Base-by-base conservation (phyloP, 2,888 invertebrate genomes). In the Drosophila tripunctata region DNA sequence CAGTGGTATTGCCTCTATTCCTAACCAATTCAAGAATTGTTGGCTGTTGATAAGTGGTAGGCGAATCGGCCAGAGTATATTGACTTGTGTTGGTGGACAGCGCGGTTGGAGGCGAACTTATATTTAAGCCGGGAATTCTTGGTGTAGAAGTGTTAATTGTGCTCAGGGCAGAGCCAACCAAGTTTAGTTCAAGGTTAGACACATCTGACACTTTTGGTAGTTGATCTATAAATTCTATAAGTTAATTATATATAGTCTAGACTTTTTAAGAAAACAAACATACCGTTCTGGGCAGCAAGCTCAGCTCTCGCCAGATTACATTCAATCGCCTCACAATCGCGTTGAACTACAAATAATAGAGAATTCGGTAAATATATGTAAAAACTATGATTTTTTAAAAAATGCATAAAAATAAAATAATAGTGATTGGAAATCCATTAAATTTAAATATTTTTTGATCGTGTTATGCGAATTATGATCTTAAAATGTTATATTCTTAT, bases 261-360 rank as follows among this genome's bases (percentile, higher is more conserved):
- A n/a, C n/a, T 19, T 3, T 12, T n/a, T 3, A n/a, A 15, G 3
- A 3, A 14, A 7, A 15, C 1, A 2, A 14, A 27, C 35, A 30
- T 45, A 67, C 67, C 21, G 15, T 10, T 54, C 7, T 14, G 31
- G 10, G 2, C 4, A 14, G 14, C 8, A 22, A 24, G 2, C 15
- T 8, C 24, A n/a, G 33, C 4, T 5, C 36, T 15, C 3, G 24
- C 19, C n/a, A 72, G 2, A 40, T 30, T 44, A 21, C 10, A 22
- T 5, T 43, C 41, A 14, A 64, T 36, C 0, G 19, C 35, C 4
- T 58, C 40, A n/a, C 30, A 65, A 7, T 51, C 36, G 2, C 22
- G 50, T 48, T 62, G 47, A 5, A 74, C 78, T 75, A 8, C 4
- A 67, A 7, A 8, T 6, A 4, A 4, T 24, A 6, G 1, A 0